Conservation (phyloP, 2,888 invertebrate genomes). For the Polietes domitor region DNA sequence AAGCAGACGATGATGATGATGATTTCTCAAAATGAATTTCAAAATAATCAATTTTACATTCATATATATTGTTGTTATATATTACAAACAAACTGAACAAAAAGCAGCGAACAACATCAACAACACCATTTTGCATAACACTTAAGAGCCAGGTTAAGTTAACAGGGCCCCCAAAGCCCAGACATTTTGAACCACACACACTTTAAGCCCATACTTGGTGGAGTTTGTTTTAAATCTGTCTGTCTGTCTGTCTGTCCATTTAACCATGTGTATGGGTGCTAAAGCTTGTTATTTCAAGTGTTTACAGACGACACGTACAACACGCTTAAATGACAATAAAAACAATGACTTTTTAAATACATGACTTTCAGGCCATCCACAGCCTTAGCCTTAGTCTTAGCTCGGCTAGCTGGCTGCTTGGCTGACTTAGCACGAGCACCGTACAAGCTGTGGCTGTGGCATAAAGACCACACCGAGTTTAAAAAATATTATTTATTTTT, state of each 20-base stretch:
- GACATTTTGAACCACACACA: background rate
- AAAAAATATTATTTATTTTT: constrained; percentile 41
- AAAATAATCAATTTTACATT: constrained; percentile 26
- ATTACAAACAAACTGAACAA: constrained; percentile 11
- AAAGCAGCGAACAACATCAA: constrained; percentile 23
- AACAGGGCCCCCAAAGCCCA: background rate
- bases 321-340: constrained; percentile 66
- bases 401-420: background rate
- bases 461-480: constrained; percentile 59
- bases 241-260: background rate
- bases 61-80: too few relatives aligned
- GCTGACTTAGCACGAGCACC: background rate
- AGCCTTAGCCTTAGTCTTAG: background rate
- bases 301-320: constrained; percentile 67
- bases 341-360: constrained; percentile 67
- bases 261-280: constrained; percentile 58
- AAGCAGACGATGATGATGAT: too few relatives aligned
- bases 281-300: constrained; percentile 65
- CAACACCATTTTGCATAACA: constrained; percentile 38
- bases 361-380: constrained; percentile 51
- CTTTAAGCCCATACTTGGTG: constrained; percentile 13
- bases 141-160: constrained; percentile 16
- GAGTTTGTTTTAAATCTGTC: constrained; percentile 24
- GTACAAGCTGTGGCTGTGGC: constrained; percentile 18
- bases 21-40: constrained; percentile 11